These are phyloP conservation scores for Campylorhamphus procurvoides DNA, from an alignment of 2,113 vertebrate genomes.

Conservation along the genomic window DNA sequence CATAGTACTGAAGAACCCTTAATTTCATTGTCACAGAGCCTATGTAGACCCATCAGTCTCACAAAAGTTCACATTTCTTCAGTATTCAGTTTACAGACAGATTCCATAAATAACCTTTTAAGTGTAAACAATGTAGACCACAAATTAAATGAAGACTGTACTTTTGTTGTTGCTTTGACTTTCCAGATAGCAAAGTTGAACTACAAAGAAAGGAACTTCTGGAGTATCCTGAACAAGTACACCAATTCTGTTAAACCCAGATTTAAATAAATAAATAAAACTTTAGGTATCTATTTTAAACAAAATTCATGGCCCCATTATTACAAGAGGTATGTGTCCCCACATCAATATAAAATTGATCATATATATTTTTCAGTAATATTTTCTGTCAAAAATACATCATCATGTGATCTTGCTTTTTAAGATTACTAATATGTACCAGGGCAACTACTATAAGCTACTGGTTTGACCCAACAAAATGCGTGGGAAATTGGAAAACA, in stretches of 20 bases:
- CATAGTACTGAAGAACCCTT: constrained; percentile 56
- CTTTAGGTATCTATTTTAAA: not conserved
- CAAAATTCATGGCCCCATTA: not conserved
- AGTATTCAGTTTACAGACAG: constrained; percentile 61
- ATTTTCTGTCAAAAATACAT: not conserved
- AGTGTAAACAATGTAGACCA: constrained; percentile 19
- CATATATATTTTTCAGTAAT: not conserved
- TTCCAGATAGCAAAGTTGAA: constrained; percentile 19
- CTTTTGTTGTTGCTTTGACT: not conserved
- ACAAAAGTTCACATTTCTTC: constrained; percentile 65
- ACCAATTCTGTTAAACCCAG: not conserved
- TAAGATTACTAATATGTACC: not conserved
- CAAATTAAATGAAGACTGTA: not conserved
- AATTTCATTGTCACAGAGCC: constrained; percentile 45
- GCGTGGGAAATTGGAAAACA: not conserved
- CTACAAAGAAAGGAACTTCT: not conserved
- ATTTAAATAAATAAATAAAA: not conserved
- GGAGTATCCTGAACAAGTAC: not conserved
- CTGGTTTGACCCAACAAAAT: not conserved
- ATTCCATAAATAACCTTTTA: constrained; percentile 57
- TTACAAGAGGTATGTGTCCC: not conserved
- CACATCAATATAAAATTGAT: not conserved
- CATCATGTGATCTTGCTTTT: not conserved
- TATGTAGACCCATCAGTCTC: constrained; percentile 21
- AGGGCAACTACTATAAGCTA: not conserved